A percentile compares a stretch with the other conserved stretches of the same genome.
These are phyloP conservation scores for Hippocampus mohnikei DNA, from an alignment of 2,113 vertebrate genomes.

Conservation along the genomic window DNA sequence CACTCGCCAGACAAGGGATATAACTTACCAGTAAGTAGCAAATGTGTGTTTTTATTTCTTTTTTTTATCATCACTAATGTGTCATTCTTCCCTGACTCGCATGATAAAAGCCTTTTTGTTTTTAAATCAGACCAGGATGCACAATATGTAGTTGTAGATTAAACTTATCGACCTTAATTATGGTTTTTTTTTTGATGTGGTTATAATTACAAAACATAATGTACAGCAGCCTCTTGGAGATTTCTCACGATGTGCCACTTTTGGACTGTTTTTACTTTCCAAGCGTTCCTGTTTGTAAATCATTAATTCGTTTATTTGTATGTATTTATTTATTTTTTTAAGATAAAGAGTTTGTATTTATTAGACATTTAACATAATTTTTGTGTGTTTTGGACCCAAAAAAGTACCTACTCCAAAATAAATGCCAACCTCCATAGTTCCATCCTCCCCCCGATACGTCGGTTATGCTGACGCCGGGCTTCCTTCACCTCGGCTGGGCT, in stretches of 20 bases:
- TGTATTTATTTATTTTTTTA: too few relatives aligned
- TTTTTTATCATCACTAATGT: neutral
- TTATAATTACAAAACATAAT: neutral
- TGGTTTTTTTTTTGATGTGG: neutral
- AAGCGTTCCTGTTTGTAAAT: constrained; percentile 28
- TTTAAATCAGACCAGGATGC: constrained; percentile 7
- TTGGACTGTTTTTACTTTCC: constrained; percentile 39
- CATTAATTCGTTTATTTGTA: constrained; percentile 24
- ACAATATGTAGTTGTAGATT: neutral
- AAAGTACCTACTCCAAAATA: neutral
- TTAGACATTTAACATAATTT: neutral
- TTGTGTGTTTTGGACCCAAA: neutral
- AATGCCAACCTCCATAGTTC: constrained; percentile 22
- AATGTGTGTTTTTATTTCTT: neutral
- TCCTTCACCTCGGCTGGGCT: constrained; percentile 39
- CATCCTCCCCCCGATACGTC: constrained; percentile 28
- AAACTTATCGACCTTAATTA: neutral
- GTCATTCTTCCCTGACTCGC: neutral
- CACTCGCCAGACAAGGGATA: constrained; percentile 65
- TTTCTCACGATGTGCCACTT: constrained; percentile 27
- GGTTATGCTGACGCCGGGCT: constrained; percentile 47
- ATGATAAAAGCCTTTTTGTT: constrained; percentile 10
- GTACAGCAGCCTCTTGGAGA: neutral
- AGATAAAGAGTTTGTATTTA: neutral
- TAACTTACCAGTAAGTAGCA: constrained; percentile 77